These are phyloP conservation scores for Cryptocephalus primarius DNA, from an alignment of 2,888 invertebrate genomes.

Conservation along the genomic window DNA sequence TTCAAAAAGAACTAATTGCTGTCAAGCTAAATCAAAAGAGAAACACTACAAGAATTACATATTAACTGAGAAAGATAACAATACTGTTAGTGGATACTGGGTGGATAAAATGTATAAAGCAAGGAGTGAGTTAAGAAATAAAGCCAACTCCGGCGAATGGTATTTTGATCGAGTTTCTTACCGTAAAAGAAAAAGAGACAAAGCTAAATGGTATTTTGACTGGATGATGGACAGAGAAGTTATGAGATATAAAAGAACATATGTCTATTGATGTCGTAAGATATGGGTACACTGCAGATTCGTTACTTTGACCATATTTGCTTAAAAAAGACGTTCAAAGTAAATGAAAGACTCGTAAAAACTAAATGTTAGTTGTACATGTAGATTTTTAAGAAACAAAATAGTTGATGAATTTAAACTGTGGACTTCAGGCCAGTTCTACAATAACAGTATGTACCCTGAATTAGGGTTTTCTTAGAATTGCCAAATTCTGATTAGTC, in stretches of 20 bases:
- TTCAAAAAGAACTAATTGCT: background rate
- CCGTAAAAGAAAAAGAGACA: slow-evolving; percentile 22
- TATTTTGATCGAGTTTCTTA: slow-evolving; percentile 22
- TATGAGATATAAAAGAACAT: slow-evolving; percentile 2
- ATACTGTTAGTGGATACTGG: slow-evolving; percentile 24
- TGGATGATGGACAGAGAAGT: slow-evolving; percentile 27
- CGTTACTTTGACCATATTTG: no score
- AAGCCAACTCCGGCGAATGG: slow-evolving; percentile 21
- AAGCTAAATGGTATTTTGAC: slow-evolving; percentile 29
- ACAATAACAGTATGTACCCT: no score
- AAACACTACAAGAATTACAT: background rate
- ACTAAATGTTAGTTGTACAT: no score
- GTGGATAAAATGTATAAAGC: slow-evolving; percentile 22
- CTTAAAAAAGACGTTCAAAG: no score
- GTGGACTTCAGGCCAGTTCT: no score
- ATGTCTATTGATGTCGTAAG: background rate
- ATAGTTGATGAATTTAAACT: no score
- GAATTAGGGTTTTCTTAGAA: no score
- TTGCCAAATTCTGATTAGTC: no score
- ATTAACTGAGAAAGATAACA: slow-evolving; percentile 3
- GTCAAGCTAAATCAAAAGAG: background rate
- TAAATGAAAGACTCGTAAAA: no score
- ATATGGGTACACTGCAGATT: no score
- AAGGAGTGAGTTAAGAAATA: slow-evolving; percentile 19
- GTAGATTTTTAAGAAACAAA: no score